Evolutionary conservation across 1,140 invertebrate genomes (phyloP), one percentile per base, ranked within the genome.

Genomic region (Drosophila littoralis): DNA sequence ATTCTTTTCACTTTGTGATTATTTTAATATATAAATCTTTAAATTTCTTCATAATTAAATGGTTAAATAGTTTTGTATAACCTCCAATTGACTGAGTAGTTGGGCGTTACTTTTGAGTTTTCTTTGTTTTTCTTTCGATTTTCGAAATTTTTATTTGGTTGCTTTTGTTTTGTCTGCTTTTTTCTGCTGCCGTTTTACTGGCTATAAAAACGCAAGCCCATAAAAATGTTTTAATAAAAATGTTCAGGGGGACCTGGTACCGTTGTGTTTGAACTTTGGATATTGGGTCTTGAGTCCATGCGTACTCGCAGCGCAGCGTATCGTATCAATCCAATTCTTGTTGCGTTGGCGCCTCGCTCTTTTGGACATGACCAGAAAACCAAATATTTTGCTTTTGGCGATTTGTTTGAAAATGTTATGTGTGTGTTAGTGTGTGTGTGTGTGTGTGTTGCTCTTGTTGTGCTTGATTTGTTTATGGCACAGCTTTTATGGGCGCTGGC

Each of bases 161-260:
- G n/a, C 51, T 48, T 55, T 52, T 46, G 15, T 59, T 68, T 60
- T 67, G 33, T 43, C 57, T 75, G 54, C 17, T 51, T 65, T 28
- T 48, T 50, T 38, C 15, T 57, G 60, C 52, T 73, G 61, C 52
- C 17, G 63, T 74, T 86, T 85, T 86, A 75, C 72, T 65, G 67
- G 60, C 65, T 51, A 88, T 86, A 88, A 86, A 86, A 86, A 88
- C 68, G 71, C 60, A 61, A 68, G 46, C 59, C 67, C 82, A 74
- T 85, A 85, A 85, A 85, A 85, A 86, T 76, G 82, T 76, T 73
- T 76, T 67, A 72, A 88, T 88, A 86, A 86, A 86, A 86, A 81
- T 70, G 55, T 43, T 71, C 13, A 45, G 40, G 36, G 50, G 22
- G 15, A 38, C 13, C 13, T 38, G 51, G n/a, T 35, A 10, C 15